These are phyloP conservation scores for Ageneiosus marmoratus DNA, from an alignment of 2,113 vertebrate species.

Conservation along the genomic window DNA sequence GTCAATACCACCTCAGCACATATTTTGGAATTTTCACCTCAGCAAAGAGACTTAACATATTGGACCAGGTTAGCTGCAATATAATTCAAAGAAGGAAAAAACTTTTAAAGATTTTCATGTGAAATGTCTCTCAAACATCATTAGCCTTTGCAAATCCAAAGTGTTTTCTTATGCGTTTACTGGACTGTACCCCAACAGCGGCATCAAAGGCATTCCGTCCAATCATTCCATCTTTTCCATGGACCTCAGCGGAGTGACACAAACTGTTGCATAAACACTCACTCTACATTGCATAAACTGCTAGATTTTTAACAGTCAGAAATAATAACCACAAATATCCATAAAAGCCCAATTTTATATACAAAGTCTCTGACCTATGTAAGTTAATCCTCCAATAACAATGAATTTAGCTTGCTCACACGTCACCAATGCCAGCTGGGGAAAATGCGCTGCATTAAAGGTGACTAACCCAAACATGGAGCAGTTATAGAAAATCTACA, in stretches of 20 bases:
- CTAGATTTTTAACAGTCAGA: constrained; percentile 50
- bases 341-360: constrained; percentile 47
- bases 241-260: constrained; percentile 34
- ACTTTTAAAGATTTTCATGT: constrained; percentile 28
- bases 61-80: background rate
- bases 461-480: constrained; percentile 35
- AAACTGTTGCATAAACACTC: constrained; percentile 37
- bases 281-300: constrained; percentile 40
- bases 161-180: constrained; percentile 40
- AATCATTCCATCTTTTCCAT: constrained; percentile 28
- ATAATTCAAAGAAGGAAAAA: background rate
- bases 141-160: constrained; percentile 39
- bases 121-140: constrained; percentile 45
- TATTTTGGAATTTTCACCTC: constrained; percentile 25
- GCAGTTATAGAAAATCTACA: constrained; percentile 30
- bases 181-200: constrained; percentile 3
- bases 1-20: constrained; percentile 5
- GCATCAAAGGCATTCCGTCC: constrained; percentile 32
- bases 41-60: constrained; percentile 18
- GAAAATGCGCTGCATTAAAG: constrained; percentile 46
- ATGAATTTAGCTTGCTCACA: constrained; percentile 36
- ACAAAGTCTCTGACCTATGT: constrained; percentile 47
- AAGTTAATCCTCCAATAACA: constrained; percentile 44
- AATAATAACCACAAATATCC: constrained; percentile 50
- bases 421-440: constrained; percentile 45